Base-by-base conservation (phyloP, 2,113 vertebrate genomes). In the Trogon melanurus region DNA sequence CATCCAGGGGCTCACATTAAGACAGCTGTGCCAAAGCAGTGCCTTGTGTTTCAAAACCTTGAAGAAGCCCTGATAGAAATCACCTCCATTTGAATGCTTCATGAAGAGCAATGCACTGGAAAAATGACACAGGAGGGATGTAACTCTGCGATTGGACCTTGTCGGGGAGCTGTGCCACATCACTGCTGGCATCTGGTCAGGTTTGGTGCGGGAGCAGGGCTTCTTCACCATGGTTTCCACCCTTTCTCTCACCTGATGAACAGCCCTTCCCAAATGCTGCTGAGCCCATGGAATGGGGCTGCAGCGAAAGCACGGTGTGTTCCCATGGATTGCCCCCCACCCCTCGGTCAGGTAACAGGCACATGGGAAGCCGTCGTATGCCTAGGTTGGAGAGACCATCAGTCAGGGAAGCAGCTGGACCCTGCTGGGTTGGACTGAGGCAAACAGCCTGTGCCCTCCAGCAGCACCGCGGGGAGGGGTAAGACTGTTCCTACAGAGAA, bases 321-420 rank as follows among this genome's bases (percentile, higher is more conserved):
- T 65, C 2, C 0, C 16, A 9, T 6, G 44, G 22, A 54, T 88
- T 86, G 32, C 30, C 48, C 50, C 34, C 16, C 0, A 0, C 32
- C 22, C 48, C 38, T 60, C 0, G 0, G 34, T 7, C 2, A 4
- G 10, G 50, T 22, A 54, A 50, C 34, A 32, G 69, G 72, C 18
- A 56, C 3, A 0, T 9, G 26, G 30, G 50, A 76, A 79, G 23
- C 13, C 27, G 45, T 25, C 1, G 0, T 47, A 57, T 25, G 47
- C 17, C 15, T 27, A 29, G 50, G 7, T 23, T 64, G 60, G 53
- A 45, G 76, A 85, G 70, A 27, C 1, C 36, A n/a, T 13, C 32
- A 64, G 51, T 56, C 45, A 71, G 41, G 30, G 66, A 56, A 60
- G 32, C 47, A 89, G 13, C 19, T 66, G 70, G 36, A 60, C 11